A percentile compares a stretch with the other conserved stretches of the same genome.
Conservation (phyloP, 2,797 vertebrate species). For the Bucorvus abyssinicus region DNA sequence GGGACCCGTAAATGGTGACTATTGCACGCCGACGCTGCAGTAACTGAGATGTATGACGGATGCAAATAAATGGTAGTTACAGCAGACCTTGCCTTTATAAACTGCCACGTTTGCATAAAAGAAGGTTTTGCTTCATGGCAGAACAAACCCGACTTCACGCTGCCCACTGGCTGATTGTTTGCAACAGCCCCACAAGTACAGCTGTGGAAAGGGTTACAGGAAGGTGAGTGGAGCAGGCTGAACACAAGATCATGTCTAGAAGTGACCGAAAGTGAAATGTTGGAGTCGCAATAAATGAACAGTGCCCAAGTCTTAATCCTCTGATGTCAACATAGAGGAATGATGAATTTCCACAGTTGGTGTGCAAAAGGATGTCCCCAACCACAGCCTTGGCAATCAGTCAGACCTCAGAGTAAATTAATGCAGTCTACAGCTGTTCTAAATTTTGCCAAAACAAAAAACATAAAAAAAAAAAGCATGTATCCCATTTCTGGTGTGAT, state of each 20-base stretch:
- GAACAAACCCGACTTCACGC: background rate
- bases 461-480: background rate
- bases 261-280: background rate
- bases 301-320: background rate
- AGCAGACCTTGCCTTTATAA: background rate
- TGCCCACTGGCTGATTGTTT: background rate
- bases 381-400: slow-evolving; percentile 16
- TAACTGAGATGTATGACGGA: background rate
- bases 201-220: background rate
- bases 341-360: slow-evolving; percentile 42
- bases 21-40: background rate
- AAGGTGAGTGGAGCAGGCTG: background rate
- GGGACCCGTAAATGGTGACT: background rate
- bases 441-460: slow-evolving; percentile 38
- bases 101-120: background rate
- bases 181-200: background rate
- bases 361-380: slow-evolving; percentile 31
- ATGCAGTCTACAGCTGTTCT: slow-evolving; percentile 49
- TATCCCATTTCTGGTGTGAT: slow-evolving; percentile 43
- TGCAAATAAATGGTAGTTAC: background rate
- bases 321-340: slow-evolving; percentile 4
- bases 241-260: background rate
- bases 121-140: background rate
- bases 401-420: slow-evolving; percentile 44
- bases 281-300: background rate